Base-by-base conservation (phyloP, 2,797 vertebrate species). In the Hemibagrus guttatus region DNA sequence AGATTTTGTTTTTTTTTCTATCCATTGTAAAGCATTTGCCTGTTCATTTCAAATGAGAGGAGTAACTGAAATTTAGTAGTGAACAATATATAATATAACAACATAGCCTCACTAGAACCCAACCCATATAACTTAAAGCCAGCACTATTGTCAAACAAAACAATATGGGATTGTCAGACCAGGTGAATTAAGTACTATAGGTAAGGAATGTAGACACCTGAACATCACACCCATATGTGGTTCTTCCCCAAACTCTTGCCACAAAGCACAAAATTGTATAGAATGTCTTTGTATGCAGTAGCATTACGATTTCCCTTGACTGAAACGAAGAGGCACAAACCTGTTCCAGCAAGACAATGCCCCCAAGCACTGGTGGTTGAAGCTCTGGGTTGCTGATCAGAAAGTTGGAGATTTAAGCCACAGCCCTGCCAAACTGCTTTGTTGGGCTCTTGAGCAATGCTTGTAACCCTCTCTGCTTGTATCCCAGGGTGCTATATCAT, bases 1-100 rank as follows among this genome's bases (percentile, higher is more conserved):
- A 54, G 63, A 58, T 84, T 76, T 68, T 68, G 39, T 39, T 46
- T 63, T 82, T n/a, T 87, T 71, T 35, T 6, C 76, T 17, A 58
- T 80, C 23, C 59, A 66, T 64, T 78, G 46, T 35, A 61, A 49
- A 71, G 26, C 12, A 23, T 19, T 35, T 6, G 49, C 28, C 63
- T 28, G 46, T 11, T 78, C 26, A 59, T 69, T 81, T 81, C 78
- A 35, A 63, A n/a, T 68, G 5, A 79, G 26, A 35, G 16, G 76
- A 71, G 68, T 63, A 61, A 63, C 42, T 49, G 19, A 81, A 81
- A 69, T 31, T 42, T 63, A 66, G 21, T 58, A 52, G 49, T 19
- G 49, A 21, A 58, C 28, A 78, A 9, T 21, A n/a, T 58, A 52
- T 12, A 72, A 79, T 28, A 54, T 46, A n/a, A n/a, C n/a, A n/a